Evolutionary conservation across 1,140 invertebrate genomes (phyloP).

Genomic region (Procambarus clarkii): DNA sequence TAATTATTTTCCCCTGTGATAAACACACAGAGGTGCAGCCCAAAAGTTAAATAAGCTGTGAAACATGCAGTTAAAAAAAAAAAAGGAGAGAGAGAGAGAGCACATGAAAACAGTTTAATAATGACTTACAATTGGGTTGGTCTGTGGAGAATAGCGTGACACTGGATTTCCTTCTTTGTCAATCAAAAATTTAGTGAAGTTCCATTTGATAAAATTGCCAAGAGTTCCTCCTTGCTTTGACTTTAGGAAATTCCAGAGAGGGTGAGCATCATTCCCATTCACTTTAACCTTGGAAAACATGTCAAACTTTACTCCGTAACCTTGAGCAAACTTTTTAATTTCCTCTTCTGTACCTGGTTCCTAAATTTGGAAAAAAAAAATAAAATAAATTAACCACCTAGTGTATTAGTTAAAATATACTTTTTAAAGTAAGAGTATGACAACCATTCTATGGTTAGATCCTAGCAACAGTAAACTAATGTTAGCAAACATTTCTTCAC

Average conservation of each 20-base stretch:
- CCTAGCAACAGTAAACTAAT: too few species aligned
- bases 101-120: background rate
- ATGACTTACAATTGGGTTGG: constrained; percentile 79
- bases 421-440: too few species aligned
- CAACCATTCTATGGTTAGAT: too few species aligned
- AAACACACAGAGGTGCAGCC: too few species aligned
- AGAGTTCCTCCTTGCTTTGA: constrained; percentile 84
- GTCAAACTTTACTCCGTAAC: constrained; percentile 86
- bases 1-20: too few species aligned
- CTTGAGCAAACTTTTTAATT: constrained; percentile 84
- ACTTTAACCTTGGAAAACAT: constrained; percentile 89
- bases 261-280: constrained; percentile 89
- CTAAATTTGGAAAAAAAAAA: constrained; percentile 73
- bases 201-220: constrained; percentile 94
- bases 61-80: too few species aligned
- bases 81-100: too few species aligned
- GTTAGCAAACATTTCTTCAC: too few species aligned
- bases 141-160: constrained; percentile 86
- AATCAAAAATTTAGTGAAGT: constrained; percentile 96
- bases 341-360: constrained; percentile 85
- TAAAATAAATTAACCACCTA: too few species aligned
- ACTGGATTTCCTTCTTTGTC: constrained; percentile 91
- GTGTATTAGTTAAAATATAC: too few species aligned
- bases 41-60: too few species aligned
- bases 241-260: constrained; percentile 93